Evolutionary conservation across 2,888 invertebrate genomes (phyloP).

Genomic region (Oscheius sp.): DNA sequence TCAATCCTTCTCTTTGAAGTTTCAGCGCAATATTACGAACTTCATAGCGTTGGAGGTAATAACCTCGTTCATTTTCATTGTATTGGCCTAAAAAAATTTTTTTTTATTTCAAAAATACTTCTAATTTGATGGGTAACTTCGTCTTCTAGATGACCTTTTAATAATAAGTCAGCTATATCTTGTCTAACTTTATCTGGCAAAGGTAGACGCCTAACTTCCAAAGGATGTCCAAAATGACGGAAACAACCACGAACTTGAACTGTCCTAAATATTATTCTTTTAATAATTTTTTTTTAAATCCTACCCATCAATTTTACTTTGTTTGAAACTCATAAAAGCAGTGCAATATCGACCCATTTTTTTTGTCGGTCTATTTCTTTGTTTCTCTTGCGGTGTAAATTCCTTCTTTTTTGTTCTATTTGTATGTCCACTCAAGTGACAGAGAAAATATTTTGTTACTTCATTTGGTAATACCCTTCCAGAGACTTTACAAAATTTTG

Average conservation of each 20-base stretch:
- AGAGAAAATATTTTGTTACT: slow-evolving; percentile 42
- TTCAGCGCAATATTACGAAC: slow-evolving; percentile 43
- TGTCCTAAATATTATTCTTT: slow-evolving; percentile 30
- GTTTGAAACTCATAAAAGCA: slow-evolving; percentile 50
- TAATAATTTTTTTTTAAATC: slow-evolving; percentile 5
- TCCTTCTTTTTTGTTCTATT: slow-evolving; percentile 20
- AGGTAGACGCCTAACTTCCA: slow-evolving; percentile 41
- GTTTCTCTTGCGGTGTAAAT: slow-evolving; percentile 7
- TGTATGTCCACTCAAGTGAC: slow-evolving; percentile 44
- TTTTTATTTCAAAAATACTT: neutral
- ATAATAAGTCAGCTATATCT: slow-evolving; percentile 41
- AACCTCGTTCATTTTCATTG: slow-evolving; percentile 35
- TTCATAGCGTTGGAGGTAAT: slow-evolving; percentile 53
- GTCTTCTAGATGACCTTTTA: slow-evolving; percentile 43
- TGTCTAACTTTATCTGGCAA: slow-evolving; percentile 37
- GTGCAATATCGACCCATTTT: slow-evolving; percentile 53
- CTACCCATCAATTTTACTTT: slow-evolving; percentile 45
- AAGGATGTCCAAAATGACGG: slow-evolving; percentile 47
- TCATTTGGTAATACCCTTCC: slow-evolving; percentile 36
- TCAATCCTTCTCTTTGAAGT: slow-evolving; percentile 31
- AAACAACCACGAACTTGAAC: slow-evolving; percentile 50
- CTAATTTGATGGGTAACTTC: slow-evolving; percentile 38
- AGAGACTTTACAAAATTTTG: slow-evolving; percentile 34
- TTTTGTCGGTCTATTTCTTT: slow-evolving; percentile 41
- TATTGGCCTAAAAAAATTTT: slow-evolving; percentile 30